Evolutionary conservation across 2,888 invertebrate genomes (phyloP), one percentile per base, ranked within the genome.

Genomic region (Nipponacmea schrenckii): DNA sequence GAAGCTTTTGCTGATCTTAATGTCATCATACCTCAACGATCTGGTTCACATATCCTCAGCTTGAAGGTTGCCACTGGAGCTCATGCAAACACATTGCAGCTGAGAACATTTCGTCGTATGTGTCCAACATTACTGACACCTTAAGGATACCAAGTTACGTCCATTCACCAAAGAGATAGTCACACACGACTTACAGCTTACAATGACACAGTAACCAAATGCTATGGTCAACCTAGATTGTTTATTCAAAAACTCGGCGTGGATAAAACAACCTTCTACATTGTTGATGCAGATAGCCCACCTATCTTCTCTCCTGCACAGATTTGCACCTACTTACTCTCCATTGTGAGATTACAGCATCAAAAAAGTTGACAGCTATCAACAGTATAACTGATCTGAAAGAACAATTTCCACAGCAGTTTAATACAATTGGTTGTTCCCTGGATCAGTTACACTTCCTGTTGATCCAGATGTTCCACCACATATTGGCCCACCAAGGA

Each of bases 381-480:
- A 56, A 56, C 12, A 56, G 7, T 20, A n/a, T 56, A 56, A 20
- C 56, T 56, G 56, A 56, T 8, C 56, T 56, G 24, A 5, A 56
- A 24, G n/a, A n/a, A 56, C n/a, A 20, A 20, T 20, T n/a, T 56
- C 56, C 56, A 56, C 20, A 56, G 8, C 56, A n/a, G 17, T 56
- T 56, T 56, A n/a, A 56, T 24, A 56, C n/a, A 24, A 56, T 56
- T 20, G 56, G 56, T 20, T 56, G 56, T 56, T 56, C 56, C 56
- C 56, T n/a, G 56, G 56, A 20, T 3, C n/a, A 56, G n/a, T 56
- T 56, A 56, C 56, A 1, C 24, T 56, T n/a, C 8, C 7, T 20
- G 56, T 56, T 20, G 56, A 56, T 12, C 56, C 56, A 56, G 56
- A 56, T 56, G 56, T 24, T 56, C n/a, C 56, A 56, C 56, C n/a